Base-by-base conservation (phyloP, 2,797 vertebrate species). In the Micrastur ruficollis region DNA sequence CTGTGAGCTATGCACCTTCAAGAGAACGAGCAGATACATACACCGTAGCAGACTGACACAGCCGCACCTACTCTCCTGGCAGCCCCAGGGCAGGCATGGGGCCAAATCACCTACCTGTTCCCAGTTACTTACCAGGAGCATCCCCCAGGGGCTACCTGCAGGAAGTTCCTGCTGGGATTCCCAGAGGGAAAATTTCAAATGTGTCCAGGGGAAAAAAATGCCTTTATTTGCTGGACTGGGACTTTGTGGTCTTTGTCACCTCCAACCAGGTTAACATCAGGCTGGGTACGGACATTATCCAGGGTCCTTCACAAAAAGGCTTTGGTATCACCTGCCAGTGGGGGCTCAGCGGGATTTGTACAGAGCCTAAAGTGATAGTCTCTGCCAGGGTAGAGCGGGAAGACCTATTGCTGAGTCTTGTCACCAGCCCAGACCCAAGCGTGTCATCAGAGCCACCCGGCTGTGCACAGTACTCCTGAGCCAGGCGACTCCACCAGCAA, bases 41-140 rank as follows among this genome's bases (percentile, higher is more conserved):
- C 23, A 29, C 0, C 3, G 49, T 1, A 71, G n/a, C 2, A 11
- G 25, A 63, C 15, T 32, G n/a, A 78, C 13, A 44, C 34, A 67
- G 36, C 52, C 38, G 5, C 23, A 78, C 13, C 58, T 75, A 26
- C 44, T 81, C 49, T 75, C 38, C 61, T 5, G 18, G 53, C 73
- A 73, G 50, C 12, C 14, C 44, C 29, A 34, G 67, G 34, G 21
- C 25, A 81, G 58, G 29, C 38, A 52, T 9, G 36, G 88, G 49
- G 80, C 29, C 61, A 93, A 58, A 80, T 58, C 26, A 80, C n/a
- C 31, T 63, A 73, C 23, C 36, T 76, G 66, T 36, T 63, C 46
- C 49, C 53, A 62, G 27, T 16, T 91, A 74, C 31, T 78, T 72
- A 62, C 2, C 16, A 50, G 29, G 11, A 90, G 34, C 82, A 86